Percentiles rank a stretch among this genome's conserved stretches.
Evolutionary conservation across 1,140 invertebrate genomes (phyloP).

Genomic region (Ridgeia piscesae): DNA sequence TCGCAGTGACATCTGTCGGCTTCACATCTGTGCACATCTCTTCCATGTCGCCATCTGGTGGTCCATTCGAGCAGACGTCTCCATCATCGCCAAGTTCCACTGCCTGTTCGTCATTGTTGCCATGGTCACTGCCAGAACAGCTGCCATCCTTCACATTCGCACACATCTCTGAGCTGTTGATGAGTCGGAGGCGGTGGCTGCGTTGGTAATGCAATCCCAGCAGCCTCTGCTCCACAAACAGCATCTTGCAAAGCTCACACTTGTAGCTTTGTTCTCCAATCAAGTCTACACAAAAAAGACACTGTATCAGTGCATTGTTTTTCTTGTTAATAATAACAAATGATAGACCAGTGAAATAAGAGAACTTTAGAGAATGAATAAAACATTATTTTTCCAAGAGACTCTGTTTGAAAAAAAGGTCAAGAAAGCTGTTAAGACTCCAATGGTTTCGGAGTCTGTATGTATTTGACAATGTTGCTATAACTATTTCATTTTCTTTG

Average conservation of each 20-base stretch:
- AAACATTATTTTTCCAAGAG: too few relatives aligned
- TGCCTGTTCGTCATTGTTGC: background rate
- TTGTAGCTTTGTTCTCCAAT: background rate
- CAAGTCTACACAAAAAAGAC: constrained; percentile 18
- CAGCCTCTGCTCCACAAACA: constrained; percentile 9
- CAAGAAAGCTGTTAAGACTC: too few relatives aligned
- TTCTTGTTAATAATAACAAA: background rate
- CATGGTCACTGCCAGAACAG: background rate
- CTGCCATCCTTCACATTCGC: background rate
- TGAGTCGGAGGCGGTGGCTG: background rate
- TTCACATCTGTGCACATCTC: background rate
- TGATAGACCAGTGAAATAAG: too few relatives aligned
- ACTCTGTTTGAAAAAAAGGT: too few relatives aligned
- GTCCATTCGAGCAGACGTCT: too few relatives aligned
- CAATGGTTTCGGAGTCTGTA: too few relatives aligned
- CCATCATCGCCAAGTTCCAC: background rate
- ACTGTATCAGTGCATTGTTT: background rate
- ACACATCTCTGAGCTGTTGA: background rate
- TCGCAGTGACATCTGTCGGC: background rate
- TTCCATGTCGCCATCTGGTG: background rate
- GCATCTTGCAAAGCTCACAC: constrained; percentile 26
- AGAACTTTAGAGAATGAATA: too few relatives aligned
- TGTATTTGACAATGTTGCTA: too few relatives aligned
- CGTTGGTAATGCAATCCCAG: constrained; percentile 23
- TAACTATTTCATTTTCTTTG: too few relatives aligned